phyloP scores from a whole-genome alignment of 2,888 invertebrate species.

The Crepidodera aurea region DNA sequence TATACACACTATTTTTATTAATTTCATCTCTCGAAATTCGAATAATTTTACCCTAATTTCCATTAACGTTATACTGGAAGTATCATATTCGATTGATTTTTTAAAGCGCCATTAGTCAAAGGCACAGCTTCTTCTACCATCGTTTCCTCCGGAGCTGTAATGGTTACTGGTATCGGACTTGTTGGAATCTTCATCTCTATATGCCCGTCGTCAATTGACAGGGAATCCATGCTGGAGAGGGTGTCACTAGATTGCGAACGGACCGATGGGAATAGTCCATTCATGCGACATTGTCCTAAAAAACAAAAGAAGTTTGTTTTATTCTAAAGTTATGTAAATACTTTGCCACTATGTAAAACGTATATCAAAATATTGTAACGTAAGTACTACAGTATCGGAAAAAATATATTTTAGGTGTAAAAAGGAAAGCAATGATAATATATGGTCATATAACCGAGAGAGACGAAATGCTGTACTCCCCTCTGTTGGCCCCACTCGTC shows the following conservation, averaged over 20 bases:
- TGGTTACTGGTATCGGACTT: conserved; percentile 61
- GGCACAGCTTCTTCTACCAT: conserved; percentile 55
- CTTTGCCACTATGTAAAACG: no score
- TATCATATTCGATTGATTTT: conserved; percentile 31
- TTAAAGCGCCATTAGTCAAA: conserved; percentile 40
- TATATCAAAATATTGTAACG: no score
- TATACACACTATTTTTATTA: no score
- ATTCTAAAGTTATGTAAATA: background rate
- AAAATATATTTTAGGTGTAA: no score
- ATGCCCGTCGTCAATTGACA: conserved; percentile 65
- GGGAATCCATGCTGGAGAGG: conserved; percentile 70
- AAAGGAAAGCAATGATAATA: no score
- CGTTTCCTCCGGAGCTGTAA: conserved; percentile 59
- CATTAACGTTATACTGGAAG: conserved; percentile 32
- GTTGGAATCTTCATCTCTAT: conserved; percentile 61
- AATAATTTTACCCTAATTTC: conserved; percentile 10
- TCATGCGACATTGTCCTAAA: conserved; percentile 58
- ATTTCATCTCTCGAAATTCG: conserved; percentile 13
- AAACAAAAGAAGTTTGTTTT: conserved; percentile 39
- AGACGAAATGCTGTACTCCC: no score
- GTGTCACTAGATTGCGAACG: conserved; percentile 67
- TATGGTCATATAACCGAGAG: no score
- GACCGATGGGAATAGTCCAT: conserved; percentile 58
- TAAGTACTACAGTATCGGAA: no score
- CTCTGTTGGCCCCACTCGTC: no score